Evolutionary conservation across 2,888 invertebrate species (phyloP), one percentile per base, ranked within the genome.

Genomic region (Rhyacophila evoluta): DNA sequence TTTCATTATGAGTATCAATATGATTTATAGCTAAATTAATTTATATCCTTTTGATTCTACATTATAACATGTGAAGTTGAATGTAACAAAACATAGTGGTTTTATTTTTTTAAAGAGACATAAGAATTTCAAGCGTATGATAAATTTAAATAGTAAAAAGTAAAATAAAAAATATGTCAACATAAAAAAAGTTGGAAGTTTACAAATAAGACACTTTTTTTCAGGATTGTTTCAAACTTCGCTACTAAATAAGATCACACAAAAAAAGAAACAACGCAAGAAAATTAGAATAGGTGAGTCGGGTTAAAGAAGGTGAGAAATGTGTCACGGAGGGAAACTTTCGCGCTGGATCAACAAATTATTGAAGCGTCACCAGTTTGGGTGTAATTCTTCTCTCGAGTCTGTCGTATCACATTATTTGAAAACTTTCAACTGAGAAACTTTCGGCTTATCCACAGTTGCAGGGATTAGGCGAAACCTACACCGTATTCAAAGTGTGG

Each of bases 301-400:
- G 15, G n/a, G 19, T 41, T 55, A 25, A 55, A 25, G 55, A 55
- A 25, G 41, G 41, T 41, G 41, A 19, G 41, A 41, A 41, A 19
- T 41, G 15, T 19, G 5, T 19, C 15, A 8, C 12, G 55, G 25
- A 55, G 8, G 25, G 19, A 55, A 55, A 55, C 55, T 55, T 55
- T 55, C 6, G 8, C 15, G 55, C 8, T 55, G 25, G 19, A 55
- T 55, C 37, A 27, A 27, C 25, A 36, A 72, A 15, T 38, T 72
- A 72, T 72, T 72, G 72, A 72, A 72, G 72, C 72, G 37, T 72
- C 15, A 19, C 72, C 19, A n/a, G 72, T 72, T 72, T 5, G 72
- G 38, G 12, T 72, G 72, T 72, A 72, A 72, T 72, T 72, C 38
- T 36, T 72, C 72, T 72, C 38, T 37, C 27, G 38, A 36, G 72